Base-by-base conservation (phyloP, 1,140 invertebrate species). In the Drosophila carrolli region DNA sequence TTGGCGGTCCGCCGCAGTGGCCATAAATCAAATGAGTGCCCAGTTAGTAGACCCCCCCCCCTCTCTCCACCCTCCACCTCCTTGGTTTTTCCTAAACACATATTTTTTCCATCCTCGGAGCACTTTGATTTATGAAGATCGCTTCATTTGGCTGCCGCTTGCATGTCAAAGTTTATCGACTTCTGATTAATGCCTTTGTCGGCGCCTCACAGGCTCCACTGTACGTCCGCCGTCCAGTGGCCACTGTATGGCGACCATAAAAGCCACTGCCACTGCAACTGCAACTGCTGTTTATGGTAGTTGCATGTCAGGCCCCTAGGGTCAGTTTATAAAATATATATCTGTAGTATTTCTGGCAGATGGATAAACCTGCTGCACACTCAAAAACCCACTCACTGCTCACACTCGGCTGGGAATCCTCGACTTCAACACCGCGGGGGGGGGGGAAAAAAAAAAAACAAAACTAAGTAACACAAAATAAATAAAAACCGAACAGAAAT, bases 81-180 rank as follows among this genome's bases (percentile, higher is more conserved):
- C n/a, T 5, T 13, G 2, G 7, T 44, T 23, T 23, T 23, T 23
- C 23, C 23, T 23, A 23, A 0, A 19, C 23, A 23, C 23, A 43
- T 13, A 47, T 27, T 23, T 47, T 47, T 23, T 23, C 44, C 4
- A 13, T 55, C 38, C 13, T 50, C 40, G 23, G 32, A 6, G 11
- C 13, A 14, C 37, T 78, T 73, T 86, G 83, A 89, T 88, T 88
- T 89, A 88, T 88, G 83, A 88, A 88, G 83, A 88, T 89, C 79
- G 67, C 79, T 86, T 86, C 75, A 86, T 86, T 79, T 72, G 65
- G 62, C 59, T 48, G 54, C 65, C 14, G 72, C 65, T 66, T 27
- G 47, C 71, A 80, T 88, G 83, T 88, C 83, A 88, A 89, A 88
- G 83, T 88, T 88, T 88, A 88, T 83, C 79, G 75, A 63, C 23